phyloP scores from a whole-genome alignment of 2,797 vertebrate species.

The Phalloptychus januarius region DNA sequence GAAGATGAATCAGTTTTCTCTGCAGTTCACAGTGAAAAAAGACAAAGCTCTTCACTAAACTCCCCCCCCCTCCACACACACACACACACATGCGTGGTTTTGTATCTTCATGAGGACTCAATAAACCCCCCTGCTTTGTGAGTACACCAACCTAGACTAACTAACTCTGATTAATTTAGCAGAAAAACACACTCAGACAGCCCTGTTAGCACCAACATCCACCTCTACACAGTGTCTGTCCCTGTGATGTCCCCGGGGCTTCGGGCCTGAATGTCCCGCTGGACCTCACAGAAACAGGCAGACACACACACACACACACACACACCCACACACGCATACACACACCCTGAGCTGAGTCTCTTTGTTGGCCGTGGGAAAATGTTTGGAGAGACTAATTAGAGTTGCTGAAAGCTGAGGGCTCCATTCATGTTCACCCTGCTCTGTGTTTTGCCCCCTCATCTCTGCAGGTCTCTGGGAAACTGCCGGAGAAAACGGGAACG shows the following conservation, averaged over 20 bases:
- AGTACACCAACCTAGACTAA: background rate
- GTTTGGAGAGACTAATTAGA: conserved; percentile 55
- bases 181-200: background rate
- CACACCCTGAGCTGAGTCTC: background rate
- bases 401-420: conserved; percentile 40
- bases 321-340: conserved; percentile 3
- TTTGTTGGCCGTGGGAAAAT: conserved; percentile 71
- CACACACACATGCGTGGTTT: background rate
- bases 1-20: background rate
- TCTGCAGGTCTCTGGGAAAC: conserved; percentile 70
- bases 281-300: background rate
- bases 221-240: background rate
- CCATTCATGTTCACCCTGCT: conserved; percentile 49
- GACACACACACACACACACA: conserved; percentile 15
- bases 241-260: background rate
- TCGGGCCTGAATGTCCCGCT: background rate
- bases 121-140: background rate
- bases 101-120: background rate
- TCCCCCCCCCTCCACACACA: background rate
- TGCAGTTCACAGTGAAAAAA: background rate
- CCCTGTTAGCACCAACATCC: background rate
- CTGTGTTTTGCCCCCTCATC: conserved; percentile 1
- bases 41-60: background rate
- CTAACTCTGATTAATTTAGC: conserved; percentile 1
- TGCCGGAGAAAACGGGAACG: conserved; percentile 63